These are phyloP conservation scores for Syrista parreyssii DNA, from an alignment of 2,888 invertebrate species.

Conservation along the genomic window DNA sequence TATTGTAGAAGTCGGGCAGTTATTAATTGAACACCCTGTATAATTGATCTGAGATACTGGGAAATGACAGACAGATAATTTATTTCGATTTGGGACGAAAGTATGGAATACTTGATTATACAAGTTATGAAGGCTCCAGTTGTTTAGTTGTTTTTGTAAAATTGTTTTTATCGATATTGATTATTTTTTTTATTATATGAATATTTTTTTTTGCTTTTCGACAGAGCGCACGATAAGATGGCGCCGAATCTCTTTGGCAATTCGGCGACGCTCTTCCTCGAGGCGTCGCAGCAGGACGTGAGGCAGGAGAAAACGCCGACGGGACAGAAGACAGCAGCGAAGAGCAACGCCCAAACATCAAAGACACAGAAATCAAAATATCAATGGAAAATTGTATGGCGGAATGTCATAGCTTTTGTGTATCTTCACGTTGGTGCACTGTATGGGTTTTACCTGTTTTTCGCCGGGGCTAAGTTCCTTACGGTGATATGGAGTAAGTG, in stretches of 20 bases:
- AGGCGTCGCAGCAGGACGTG: slow-evolving; percentile 58
- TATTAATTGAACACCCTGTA: too few relatives aligned
- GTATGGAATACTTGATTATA: too few relatives aligned
- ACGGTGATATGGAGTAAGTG: slow-evolving; percentile 72
- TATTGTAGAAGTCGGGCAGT: too few relatives aligned
- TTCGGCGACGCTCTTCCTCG: slow-evolving; percentile 69
- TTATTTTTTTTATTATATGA: not conserved
- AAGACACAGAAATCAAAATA: slow-evolving; percentile 40
- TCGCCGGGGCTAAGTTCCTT: slow-evolving; percentile 66
- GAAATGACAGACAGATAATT: too few relatives aligned
- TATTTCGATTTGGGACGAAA: too few relatives aligned
- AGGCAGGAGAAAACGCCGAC: slow-evolving; percentile 53
- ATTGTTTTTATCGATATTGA: too few relatives aligned
- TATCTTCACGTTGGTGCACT: slow-evolving; percentile 76
- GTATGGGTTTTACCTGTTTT: slow-evolving; percentile 73
- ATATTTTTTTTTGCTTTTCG: not conserved
- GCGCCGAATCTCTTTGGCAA: slow-evolving; percentile 74
- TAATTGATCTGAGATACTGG: too few relatives aligned
- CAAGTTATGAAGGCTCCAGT: too few relatives aligned
- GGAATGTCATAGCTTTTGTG: slow-evolving; percentile 79
- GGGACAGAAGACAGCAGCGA: slow-evolving; percentile 58
- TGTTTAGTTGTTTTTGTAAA: too few relatives aligned
- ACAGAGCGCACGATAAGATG: slow-evolving; percentile 65
- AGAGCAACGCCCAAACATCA: not conserved
- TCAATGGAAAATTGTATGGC: slow-evolving; percentile 81